Percentiles rank a stretch among this genome's conserved stretches.
Conservation (phyloP, 2,113 vertebrate genomes). For the Aleadryas rufinucha region DNA sequence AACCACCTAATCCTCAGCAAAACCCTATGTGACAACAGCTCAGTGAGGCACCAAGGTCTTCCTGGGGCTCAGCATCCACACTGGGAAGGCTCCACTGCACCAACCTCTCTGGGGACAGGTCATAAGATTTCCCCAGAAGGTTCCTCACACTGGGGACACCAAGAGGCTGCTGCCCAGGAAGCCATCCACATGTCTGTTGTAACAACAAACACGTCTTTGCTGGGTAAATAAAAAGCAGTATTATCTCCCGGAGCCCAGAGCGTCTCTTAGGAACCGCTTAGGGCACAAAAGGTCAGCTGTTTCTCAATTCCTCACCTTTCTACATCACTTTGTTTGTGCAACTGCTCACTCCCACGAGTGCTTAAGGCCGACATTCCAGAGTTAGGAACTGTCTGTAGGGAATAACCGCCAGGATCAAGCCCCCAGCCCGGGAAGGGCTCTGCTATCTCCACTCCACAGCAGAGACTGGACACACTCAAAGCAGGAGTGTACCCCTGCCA, state of each 20-base stretch:
- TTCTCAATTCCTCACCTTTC: slow-evolving; percentile 49
- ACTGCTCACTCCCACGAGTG: not conserved
- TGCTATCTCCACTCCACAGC: fast-evolving
- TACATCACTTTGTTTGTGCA: slow-evolving; percentile 33
- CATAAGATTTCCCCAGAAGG: not conserved
- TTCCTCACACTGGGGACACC: not conserved
- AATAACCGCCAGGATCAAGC: not conserved
- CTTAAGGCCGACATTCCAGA: not conserved
- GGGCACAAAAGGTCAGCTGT: not conserved
- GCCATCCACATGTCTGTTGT: not conserved
- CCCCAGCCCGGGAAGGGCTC: not conserved
- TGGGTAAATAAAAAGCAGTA: slow-evolving; percentile 30
- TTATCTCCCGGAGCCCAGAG: not conserved
- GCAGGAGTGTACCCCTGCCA: not conserved
- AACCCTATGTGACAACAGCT: not conserved
- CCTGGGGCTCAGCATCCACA: not conserved
- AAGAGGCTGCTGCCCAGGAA: not conserved
- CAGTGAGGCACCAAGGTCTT: not conserved
- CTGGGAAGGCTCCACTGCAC: not conserved
- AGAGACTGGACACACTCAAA: not conserved
- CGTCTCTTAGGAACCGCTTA: not conserved
- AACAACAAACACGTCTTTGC: not conserved
- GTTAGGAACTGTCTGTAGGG: not conserved
- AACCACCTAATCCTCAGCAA: not conserved
- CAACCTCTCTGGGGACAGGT: not conserved